Percentiles rank a stretch among this genome's conserved stretches.
These are phyloP conservation scores for Hydrotaea diabolus DNA, from an alignment of 2,888 invertebrate species.

Conservation along the genomic window DNA sequence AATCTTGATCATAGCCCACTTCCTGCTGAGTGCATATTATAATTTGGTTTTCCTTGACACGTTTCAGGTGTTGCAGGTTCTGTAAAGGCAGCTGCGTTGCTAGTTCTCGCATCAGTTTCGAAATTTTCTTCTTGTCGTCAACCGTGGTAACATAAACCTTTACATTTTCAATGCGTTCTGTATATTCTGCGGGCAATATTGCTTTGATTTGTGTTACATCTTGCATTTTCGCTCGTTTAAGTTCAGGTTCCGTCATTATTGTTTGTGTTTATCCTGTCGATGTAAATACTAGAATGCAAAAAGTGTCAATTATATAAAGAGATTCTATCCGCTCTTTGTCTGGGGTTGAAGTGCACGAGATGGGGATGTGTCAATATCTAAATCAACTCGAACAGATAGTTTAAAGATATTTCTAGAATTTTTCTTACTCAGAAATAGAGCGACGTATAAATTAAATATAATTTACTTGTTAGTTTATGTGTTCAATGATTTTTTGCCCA, in stretches of 20 bases:
- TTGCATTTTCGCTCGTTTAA: conserved; percentile 57
- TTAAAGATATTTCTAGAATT: too few relatives aligned
- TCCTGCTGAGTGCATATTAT: conserved; percentile 81
- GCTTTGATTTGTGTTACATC: conserved; percentile 78
- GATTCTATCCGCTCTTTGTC: neutral
- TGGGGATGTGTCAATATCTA: too few relatives aligned
- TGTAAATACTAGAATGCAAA: too few relatives aligned
- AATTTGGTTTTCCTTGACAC: conserved; percentile 84
- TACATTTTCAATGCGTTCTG: conserved; percentile 81
- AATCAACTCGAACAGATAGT: too few relatives aligned
- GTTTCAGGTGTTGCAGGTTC: conserved; percentile 86
- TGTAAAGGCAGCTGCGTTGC: conserved; percentile 84
- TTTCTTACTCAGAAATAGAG: too few relatives aligned
- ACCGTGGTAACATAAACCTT: conserved; percentile 85
- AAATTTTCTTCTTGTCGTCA: conserved; percentile 84
- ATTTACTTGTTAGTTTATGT: too few relatives aligned
- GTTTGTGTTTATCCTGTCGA: neutral
- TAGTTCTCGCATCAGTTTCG: conserved; percentile 83
- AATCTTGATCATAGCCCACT: neutral
- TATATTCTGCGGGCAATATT: conserved; percentile 83
- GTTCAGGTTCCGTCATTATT: conserved; percentile 9
- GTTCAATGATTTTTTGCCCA: too few relatives aligned
- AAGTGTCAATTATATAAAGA: neutral
- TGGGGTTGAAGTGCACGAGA: conserved; percentile 2
- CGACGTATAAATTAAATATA: too few relatives aligned